Evolutionary conservation across 2,797 vertebrate genomes (phyloP).

Genomic region (Eurystomus glaucurus): DNA sequence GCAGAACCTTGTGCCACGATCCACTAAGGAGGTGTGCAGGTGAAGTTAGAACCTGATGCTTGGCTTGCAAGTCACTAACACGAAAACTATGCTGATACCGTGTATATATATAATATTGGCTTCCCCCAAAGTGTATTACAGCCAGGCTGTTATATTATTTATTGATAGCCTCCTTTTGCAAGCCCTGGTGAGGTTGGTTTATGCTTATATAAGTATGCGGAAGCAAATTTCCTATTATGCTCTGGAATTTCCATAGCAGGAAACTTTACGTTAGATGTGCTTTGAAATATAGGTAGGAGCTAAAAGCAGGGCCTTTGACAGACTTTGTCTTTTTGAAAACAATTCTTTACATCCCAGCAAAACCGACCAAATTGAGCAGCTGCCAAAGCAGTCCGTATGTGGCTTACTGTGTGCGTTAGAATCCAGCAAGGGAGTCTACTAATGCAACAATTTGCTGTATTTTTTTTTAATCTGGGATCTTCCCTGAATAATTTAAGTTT

Average conservation of each 20-base stretch:
- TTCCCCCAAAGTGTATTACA: background rate
- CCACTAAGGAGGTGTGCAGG: accelerated
- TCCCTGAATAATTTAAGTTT: background rate
- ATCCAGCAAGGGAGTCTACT: background rate
- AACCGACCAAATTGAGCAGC: background rate
- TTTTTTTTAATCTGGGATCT: background rate
- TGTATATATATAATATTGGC: too few species aligned
- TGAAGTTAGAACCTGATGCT: background rate
- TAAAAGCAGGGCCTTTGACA: background rate
- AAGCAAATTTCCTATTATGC: background rate
- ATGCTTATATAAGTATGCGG: background rate
- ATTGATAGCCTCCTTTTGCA: background rate
- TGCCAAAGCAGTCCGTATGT: background rate
- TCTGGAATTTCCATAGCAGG: background rate
- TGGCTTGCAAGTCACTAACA: background rate
- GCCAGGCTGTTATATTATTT: background rate
- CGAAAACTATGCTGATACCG: background rate
- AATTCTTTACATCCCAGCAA: background rate
- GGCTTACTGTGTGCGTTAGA: background rate
- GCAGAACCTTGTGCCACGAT: background rate
- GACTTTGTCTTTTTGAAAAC: background rate
- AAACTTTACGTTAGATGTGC: background rate
- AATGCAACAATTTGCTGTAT: background rate
- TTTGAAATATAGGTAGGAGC: background rate
- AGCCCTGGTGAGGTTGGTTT: background rate